Evolutionary conservation across 2,888 invertebrate species (phyloP), one percentile per base, ranked within the genome.

Genomic region (Notodonta dromedarius): DNA sequence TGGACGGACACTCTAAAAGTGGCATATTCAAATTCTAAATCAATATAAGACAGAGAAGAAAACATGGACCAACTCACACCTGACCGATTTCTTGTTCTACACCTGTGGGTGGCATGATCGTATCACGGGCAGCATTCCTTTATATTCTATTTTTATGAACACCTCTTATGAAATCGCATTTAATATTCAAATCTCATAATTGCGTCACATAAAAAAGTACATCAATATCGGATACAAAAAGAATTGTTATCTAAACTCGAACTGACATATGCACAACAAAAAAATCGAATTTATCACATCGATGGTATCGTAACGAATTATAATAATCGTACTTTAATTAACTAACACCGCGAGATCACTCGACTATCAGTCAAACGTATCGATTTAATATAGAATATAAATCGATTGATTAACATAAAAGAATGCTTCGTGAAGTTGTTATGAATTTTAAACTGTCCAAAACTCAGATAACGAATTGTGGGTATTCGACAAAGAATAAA

Each of bases 281-380:
- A 24, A 64, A 66, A 60, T 62, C 65, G 54, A 63, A 71, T 71
- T 76, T 79, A 74, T 66, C 68, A 73, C 69, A 72, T 67, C 62
- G 54, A 56, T 69, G 69, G 62, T 59, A 73, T 73, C 68, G 57
- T 58, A 71, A 71, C 65, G 58, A 77, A 78, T 78, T 78, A 77
- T 70, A 72, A 75, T 75, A 77, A 80, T 78, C 69, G 73, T 57
- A 67, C 61, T 77, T 77, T 80, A 80, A 80, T 80, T 80, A 78
- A 76, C 68, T 70, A 59, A 63, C 65, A 62, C 67, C 59, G 60
- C 66, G 62, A 75, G 69, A 74, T 69, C 62, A 69, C 70, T 77
- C 69, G 73, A 46, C 66, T 60, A 73, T 70, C 71, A 65, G 66
- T 73, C 69, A 69, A 71, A 60, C 24, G 67, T 69, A 73, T 77